Conservation (phyloP, 2,113 vertebrate species). For the Procavia capensis region DNA sequence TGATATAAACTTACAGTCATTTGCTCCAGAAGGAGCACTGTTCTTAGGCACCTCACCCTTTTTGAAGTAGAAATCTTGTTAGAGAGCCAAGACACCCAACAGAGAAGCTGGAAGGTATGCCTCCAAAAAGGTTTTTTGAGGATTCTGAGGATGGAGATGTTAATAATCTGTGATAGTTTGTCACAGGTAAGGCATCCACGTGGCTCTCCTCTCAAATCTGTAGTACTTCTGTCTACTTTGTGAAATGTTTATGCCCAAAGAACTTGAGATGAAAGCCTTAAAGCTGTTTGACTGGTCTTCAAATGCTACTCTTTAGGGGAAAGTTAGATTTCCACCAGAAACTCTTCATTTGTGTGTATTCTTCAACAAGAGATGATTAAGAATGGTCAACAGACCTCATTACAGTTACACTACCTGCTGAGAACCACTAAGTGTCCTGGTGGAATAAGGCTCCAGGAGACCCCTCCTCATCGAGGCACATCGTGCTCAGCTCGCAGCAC, state of each 20-base stretch:
- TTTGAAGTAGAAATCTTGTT: slow-evolving; percentile 29
- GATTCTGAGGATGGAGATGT: slow-evolving; percentile 44
- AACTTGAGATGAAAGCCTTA: slow-evolving; percentile 39
- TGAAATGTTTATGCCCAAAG: slow-evolving; percentile 23
- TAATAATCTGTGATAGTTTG: not conserved
- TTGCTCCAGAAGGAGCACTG: not conserved
- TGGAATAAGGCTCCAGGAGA: not conserved
- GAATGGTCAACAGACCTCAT: not conserved
- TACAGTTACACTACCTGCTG: not conserved
- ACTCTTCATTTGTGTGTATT: not conserved
- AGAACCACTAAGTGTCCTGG: not conserved
- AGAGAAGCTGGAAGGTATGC: not conserved
- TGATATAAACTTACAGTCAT: slow-evolving; percentile 21
- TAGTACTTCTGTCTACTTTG: not conserved
- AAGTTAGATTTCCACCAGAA: not conserved
- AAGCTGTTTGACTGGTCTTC: not conserved
- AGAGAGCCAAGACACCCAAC: not conserved
- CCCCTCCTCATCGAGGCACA: not conserved
- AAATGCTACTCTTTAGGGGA: slow-evolving; percentile 23
- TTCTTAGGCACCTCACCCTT: not conserved
- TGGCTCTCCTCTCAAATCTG: not conserved
- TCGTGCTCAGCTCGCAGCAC: not conserved
- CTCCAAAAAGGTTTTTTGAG: not conserved
- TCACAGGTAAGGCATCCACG: not conserved
- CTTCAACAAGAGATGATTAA: not conserved